Evolutionary conservation across 2,797 vertebrate species (phyloP), one percentile per base, ranked within the genome.

Genomic region (Takifugu rubripes): DNA sequence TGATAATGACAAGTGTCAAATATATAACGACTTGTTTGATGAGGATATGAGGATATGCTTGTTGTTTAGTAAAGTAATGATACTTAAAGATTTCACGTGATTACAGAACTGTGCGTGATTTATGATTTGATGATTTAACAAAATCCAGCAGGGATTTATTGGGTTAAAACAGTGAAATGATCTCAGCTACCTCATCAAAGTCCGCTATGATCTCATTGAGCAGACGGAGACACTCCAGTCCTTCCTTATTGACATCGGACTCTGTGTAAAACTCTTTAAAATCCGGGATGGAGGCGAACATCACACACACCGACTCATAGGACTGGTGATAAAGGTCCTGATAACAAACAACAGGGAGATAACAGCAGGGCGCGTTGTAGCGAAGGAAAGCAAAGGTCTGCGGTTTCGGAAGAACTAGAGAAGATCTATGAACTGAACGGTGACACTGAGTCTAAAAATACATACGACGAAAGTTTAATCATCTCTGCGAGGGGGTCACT

Each of bases 251-350:
- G 74, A 98, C 96, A 49, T 98, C 96, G 3, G 95, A 98, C 84
- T 98, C 96, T 0, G 95, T 98, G 68, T 98, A 98, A 87, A 98
- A 98, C 72, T 98, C 96, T 82, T 98, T 98, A 89, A 98, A 98
- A 85, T 98, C 96, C 0, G 96, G 96, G 64, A 98, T 97, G 70
- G 96, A 98, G 77, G 96, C 96, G 71, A 98, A 98, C 96, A 98
- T 98, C 80, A 98, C 94, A 49, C 96, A 97, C 84, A 98, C 96
- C 0, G 95, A 95, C 70, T 98, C 95, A 1, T 98, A 98, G 0
- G 96, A 98, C 83, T 98, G 96, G 79, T 98, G 96, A 83, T 98
- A 98, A 0, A 98, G 83, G 46, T 98, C 96, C 96, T 98, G 87
- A 56, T 25, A 60, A 69, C 74, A 70, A 78, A 54, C 59, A 52